Evolutionary conservation across 2,113 vertebrate genomes (phyloP).

Genomic region (Arothron firmamentum): DNA sequence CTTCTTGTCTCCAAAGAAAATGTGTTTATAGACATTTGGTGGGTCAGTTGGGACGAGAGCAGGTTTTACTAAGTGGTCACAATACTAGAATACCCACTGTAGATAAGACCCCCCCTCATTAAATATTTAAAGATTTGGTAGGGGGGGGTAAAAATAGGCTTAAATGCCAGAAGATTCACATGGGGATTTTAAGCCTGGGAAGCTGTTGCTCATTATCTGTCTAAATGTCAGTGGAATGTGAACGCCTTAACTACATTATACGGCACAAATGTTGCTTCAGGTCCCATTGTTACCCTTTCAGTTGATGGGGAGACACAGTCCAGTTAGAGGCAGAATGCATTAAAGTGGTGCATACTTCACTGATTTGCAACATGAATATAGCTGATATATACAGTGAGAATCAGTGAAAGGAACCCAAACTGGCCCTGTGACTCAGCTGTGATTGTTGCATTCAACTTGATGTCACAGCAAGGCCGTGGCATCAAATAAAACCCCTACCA

Average conservation of each 20-base stretch:
- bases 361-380: background rate
- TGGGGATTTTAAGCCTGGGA: slow-evolving; percentile 50
- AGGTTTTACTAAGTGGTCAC: slow-evolving; percentile 38
- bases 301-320: slow-evolving; percentile 13
- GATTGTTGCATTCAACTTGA: slow-evolving; percentile 16
- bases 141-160: slow-evolving; percentile 21
- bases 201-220: slow-evolving; percentile 54
- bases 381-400: background rate
- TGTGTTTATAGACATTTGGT: background rate
- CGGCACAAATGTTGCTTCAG: slow-evolving; percentile 37
- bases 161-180: slow-evolving; percentile 62
- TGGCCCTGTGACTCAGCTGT: background rate
- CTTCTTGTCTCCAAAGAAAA: background rate
- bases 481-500: slow-evolving; percentile 57
- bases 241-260: slow-evolving; percentile 25
- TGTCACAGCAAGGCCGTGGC: slow-evolving; percentile 46
- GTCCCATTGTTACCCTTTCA: slow-evolving; percentile 34
- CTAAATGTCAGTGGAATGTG: slow-evolving; percentile 55
- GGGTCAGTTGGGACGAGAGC: slow-evolving; percentile 5
- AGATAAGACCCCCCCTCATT: slow-evolving; percentile 57
- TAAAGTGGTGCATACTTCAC: background rate
- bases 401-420: slow-evolving; percentile 14
- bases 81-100: slow-evolving; percentile 45
- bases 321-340: background rate
- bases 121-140: slow-evolving; percentile 64